A percentile compares a stretch with the other conserved stretches of the same genome.
These are phyloP conservation scores for Tursiops truncatus DNA, from an alignment of 2,113 vertebrate genomes.

Conservation along the genomic window DNA sequence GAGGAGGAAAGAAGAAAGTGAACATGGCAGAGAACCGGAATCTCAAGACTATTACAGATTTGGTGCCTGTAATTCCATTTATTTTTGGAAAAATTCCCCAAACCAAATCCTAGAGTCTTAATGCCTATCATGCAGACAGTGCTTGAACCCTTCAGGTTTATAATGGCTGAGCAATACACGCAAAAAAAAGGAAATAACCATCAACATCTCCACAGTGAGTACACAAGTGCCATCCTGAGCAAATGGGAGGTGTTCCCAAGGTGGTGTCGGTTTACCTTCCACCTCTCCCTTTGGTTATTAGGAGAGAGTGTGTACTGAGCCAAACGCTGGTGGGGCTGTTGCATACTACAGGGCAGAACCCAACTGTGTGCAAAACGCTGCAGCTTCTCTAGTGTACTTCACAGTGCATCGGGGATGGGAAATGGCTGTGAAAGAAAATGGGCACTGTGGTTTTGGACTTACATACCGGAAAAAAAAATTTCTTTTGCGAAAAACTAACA, in stretches of 20 bases:
- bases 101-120: neutral
- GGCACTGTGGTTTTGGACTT: neutral
- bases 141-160: neutral
- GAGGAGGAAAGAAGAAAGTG: neutral
- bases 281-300: neutral
- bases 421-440: neutral
- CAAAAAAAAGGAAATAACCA: neutral
- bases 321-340: neutral
- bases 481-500: neutral
- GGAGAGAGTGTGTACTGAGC: rapidly evolving
- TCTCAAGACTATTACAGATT: neutral
- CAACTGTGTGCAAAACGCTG: neutral
- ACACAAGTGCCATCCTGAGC: neutral
- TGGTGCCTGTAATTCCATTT: neutral
- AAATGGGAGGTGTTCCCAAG: neutral
- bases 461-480: neutral
- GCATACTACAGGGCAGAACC: neutral
- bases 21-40: neutral
- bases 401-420: neutral
- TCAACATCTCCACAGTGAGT: neutral
- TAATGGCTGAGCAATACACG: neutral
- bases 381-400: neutral
- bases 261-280: neutral
- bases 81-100: slow-evolving; percentile 5
- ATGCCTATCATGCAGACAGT: neutral